Evolutionary conservation across 2,113 vertebrate species (phyloP), one percentile per base, ranked within the genome.

Genomic region (Callithrix jacchus): DNA sequence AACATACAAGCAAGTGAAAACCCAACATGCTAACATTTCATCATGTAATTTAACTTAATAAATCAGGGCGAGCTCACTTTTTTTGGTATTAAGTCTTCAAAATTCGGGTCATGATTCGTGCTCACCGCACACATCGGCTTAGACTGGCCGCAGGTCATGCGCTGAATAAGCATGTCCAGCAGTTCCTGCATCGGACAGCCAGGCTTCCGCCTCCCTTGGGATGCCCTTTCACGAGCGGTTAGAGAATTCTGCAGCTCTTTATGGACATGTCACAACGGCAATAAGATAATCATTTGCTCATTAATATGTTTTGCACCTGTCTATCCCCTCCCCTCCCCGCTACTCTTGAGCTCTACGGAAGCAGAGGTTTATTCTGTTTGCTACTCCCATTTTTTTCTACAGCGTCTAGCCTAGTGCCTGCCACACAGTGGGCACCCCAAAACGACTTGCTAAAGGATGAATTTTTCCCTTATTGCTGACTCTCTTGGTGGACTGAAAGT

Each of bases 141-240:
- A 68, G 54, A 74, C 0, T 12, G n/a, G 8, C 70, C 0, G 0
- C 82, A 1, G 25, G 30, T 64, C 27, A 10, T 6, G 11, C 4
- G 18, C 30, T 45, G 70, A 2, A 16, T 35, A 32, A 12, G 20
- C 2, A 0, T 0, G 1, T 35, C n/a, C 6, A 0, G 61, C 0
- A 2, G 27, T 25, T 8, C 8, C 70, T 35, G 32, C 32, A 20
- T n/a, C 1, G 35, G 66, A 70, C 66, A 70, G 17, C 20, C n/a
- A 20, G n/a, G 45, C 18, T 27, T 30, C 56, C 1, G 21, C 3
- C 2, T 21, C 18, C 4, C 21, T 58, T 47, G 2, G 66, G 47
- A 23, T 11, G 14, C 16, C 16, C 27, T 20, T 32, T 16, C 71
- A 45, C 30, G 11, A 5, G 5, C 42, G 14, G 25, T 37, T 32